phyloP scores from a whole-genome alignment of 2,113 vertebrate genomes.

The Callipepla squamata region DNA sequence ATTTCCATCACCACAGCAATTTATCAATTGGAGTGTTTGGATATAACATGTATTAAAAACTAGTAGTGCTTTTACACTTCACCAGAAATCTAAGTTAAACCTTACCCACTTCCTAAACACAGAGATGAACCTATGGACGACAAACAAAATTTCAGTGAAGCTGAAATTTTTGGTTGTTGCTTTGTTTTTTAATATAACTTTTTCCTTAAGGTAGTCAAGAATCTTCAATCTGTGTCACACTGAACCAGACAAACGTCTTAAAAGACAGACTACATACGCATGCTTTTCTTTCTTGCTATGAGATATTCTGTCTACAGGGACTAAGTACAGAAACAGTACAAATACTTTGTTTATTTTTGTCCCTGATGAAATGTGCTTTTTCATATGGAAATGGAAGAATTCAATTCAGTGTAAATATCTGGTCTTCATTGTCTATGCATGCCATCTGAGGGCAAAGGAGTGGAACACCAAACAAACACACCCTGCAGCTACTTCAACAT shows the following conservation, averaged over 20 bases:
- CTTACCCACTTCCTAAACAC: neutral
- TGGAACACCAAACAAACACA: neutral
- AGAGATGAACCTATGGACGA: neutral
- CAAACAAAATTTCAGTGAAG: neutral
- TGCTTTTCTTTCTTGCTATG: neutral
- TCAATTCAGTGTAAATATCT: neutral
- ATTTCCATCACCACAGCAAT: neutral
- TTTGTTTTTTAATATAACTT: neutral
- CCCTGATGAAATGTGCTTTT: neutral
- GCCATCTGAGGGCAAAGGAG: neutral
- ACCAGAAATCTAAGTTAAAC: neutral
- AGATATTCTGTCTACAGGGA: neutral
- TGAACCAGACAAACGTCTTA: neutral
- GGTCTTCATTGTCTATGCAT: neutral
- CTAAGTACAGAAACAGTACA: neutral
- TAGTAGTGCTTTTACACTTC: neutral
- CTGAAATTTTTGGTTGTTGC: neutral
- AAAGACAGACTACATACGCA: neutral
- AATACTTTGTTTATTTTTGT: neutral
- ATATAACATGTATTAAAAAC: neutral
- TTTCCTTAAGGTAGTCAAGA: neutral
- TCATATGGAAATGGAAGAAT: neutral
- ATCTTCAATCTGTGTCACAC: neutral
- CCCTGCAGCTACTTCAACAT: neutral
- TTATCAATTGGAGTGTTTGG: rapidly evolving